Conservation (phyloP, 37 sponge, comb jelly and placozoan genomes). For the Beroe ovata region DNA sequence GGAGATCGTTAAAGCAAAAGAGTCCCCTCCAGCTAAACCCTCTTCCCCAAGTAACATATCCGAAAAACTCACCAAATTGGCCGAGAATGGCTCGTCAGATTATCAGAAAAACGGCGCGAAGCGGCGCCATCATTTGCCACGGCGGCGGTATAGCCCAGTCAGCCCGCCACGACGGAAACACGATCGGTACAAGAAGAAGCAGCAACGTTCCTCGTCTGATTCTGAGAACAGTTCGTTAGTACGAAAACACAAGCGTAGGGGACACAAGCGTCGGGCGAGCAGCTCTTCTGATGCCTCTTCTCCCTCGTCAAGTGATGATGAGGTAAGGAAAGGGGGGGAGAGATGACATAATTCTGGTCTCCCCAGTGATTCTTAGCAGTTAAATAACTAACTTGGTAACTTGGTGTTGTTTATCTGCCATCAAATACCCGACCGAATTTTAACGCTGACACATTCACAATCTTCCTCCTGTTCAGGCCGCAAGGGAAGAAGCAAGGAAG, state of each 20-base stretch:
- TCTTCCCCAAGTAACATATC: background rate
- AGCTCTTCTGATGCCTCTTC: background rate
- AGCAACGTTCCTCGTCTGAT: background rate
- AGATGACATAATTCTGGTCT: no score
- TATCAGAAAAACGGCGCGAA: background rate
- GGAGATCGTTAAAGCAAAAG: background rate
- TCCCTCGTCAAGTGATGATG: background rate
- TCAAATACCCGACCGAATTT: no score
- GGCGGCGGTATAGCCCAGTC: constrained; percentile 25
- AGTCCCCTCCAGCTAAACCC: background rate
- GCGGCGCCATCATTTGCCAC: constrained; percentile 2
- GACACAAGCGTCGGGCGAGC: background rate
- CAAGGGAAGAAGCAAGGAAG: constrained; percentile 1
- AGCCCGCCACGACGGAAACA: constrained; percentile 16
- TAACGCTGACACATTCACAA: no score
- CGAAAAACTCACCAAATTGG: constrained; percentile 5
- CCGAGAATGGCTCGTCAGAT: constrained; percentile 8
- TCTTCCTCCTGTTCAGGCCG: no score
- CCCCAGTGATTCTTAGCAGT: no score
- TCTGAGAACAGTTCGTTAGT: constrained; percentile 4
- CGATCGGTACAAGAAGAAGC: constrained; percentile 12
- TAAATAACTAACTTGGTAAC: no score
- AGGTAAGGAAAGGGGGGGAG: no score
- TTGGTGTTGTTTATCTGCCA: no score
- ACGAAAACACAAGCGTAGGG: background rate